Conservation (phyloP, 2,797 vertebrate species). For the Natrix natrix region DNA sequence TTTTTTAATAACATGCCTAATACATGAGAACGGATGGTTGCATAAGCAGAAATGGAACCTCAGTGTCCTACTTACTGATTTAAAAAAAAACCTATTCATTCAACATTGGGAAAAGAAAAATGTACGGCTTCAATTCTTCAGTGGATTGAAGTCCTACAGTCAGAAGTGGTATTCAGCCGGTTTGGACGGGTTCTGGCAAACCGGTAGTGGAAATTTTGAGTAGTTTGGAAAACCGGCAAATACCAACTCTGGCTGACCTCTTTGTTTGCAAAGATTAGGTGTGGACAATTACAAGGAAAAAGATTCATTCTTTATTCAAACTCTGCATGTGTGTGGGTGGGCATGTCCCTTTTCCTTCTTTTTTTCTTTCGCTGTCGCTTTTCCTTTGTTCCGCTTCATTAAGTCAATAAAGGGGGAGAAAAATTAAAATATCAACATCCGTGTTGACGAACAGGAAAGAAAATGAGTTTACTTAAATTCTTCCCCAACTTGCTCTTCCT, state of each 20-base stretch:
- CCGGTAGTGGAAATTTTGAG: too few relatives aligned
- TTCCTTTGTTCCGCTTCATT: not conserved
- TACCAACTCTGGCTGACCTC: too few relatives aligned
- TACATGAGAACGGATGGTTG: not conserved
- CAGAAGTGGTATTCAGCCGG: too few relatives aligned
- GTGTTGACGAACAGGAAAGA: not conserved
- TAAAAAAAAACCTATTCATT: not conserved
- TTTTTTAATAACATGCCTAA: not conserved
- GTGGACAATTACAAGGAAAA: not conserved
- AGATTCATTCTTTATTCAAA: not conserved
- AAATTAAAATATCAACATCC: not conserved
- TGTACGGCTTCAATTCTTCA: not conserved
- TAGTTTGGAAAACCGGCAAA: too few relatives aligned
- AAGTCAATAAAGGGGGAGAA: not conserved
- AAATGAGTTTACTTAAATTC: constrained; percentile 2
- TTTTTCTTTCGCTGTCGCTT: not conserved
- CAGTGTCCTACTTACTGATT: not conserved
- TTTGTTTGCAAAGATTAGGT: not conserved
- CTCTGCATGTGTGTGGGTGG: not conserved
- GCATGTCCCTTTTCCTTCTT: not conserved
- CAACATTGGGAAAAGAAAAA: not conserved
- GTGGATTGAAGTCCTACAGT: not conserved
- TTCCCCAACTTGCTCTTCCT: constrained; percentile 14
- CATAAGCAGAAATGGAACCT: not conserved
- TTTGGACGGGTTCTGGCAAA: too few relatives aligned